A percentile compares a stretch with the other conserved stretches of the same genome.
Conservation (phyloP, 2,797 vertebrate species). For the Malacoraja senta region DNA sequence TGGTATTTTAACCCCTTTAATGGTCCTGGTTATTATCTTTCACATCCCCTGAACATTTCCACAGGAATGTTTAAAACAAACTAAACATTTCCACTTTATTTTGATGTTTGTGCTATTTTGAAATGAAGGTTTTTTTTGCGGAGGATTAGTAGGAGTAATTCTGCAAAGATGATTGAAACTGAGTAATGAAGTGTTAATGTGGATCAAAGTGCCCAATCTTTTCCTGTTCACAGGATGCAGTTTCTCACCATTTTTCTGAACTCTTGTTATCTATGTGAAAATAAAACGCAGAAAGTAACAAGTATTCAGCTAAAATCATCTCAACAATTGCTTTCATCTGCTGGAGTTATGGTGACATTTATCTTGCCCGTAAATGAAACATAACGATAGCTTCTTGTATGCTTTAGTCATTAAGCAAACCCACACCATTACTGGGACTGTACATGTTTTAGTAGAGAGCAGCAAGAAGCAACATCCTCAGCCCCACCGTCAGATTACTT, state of each 20-base stretch:
- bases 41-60: background rate
- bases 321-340: background rate
- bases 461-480: background rate
- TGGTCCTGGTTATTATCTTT: background rate
- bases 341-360: constrained; percentile 24
- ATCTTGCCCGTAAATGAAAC: constrained; percentile 2
- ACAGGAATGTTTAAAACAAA: background rate
- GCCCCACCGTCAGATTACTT: background rate
- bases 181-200: constrained; percentile 9
- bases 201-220: constrained; percentile 15
- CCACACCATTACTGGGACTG: background rate
- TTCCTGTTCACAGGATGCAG: constrained; percentile 1
- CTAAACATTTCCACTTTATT: background rate
- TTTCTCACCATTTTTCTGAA: constrained; percentile 5
- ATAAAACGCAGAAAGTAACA: constrained; percentile 1
- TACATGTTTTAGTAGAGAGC: background rate
- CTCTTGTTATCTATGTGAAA: background rate
- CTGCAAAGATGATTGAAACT: background rate
- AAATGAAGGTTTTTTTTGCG: background rate
- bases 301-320: background rate
- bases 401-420: constrained; percentile 10
- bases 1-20: background rate
- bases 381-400: background rate
- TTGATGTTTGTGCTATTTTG: background rate
- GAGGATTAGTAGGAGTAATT: background rate